Evolutionary conservation across 2,888 invertebrate genomes (phyloP), one percentile per base, ranked within the genome.

Genomic region (Bellardia pandia): DNA sequence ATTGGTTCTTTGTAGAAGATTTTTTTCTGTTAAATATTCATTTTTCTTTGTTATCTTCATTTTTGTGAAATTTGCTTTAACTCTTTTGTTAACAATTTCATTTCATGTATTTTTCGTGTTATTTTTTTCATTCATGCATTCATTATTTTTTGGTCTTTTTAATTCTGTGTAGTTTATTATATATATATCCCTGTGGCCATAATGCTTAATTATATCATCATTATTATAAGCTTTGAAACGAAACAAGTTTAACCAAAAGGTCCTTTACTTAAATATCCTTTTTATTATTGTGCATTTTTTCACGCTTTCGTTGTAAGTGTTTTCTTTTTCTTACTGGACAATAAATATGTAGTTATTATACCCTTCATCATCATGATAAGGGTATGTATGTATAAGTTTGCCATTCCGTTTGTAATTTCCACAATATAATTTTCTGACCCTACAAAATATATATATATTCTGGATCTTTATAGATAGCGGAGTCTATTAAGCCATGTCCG

Each of bases 161-260:
- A 2, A 23, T 85, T 45, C 58, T 48, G 33, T 85, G 66, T 66
- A 74, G 81, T 82, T 87, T 85, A 85, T 85, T 78, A 85, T 77
- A 80, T 77, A 80, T 69, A 69, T 78, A 85, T 78, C 71, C 87
- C 81, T 74, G 81, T 58, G 87, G 87, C 87, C 81, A 81, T 85
- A 85, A 87, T 78, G 74, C 78, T 87, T 87, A 87, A 87, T 87
- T 87, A 87, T 87, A 85, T 87, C 81, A 85, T 85, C 85, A 82
- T 87, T 87, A 87, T 87, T 75, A 51, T 75, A 82, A 85, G 85
- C 85, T 78, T 87, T 87, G 81, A 75, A 85, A 85, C 78, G 69
- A 81, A 85, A 82, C 87, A 87, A 81, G 87, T 87, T 87, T 82
- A 74, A 85, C 51, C 77, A 64, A 81, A 80, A 81, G 85, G 85